Base-by-base conservation (phyloP, 2,113 vertebrate genomes). In the Antigone vipio region DNA sequence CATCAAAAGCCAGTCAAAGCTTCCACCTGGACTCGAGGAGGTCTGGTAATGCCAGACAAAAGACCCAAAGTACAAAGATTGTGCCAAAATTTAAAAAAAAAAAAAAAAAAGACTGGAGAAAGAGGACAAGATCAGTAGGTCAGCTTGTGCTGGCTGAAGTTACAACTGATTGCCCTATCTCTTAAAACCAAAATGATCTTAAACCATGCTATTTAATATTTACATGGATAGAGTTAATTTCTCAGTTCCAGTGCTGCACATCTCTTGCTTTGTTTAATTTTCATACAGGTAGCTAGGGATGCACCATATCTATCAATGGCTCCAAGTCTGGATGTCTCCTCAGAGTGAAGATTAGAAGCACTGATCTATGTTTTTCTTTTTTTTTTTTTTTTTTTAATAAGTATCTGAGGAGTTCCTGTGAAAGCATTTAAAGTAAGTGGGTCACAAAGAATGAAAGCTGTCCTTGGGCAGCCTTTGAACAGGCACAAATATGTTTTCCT, bases 391-490 rank as follows among this genome's bases (percentile, higher is more conserved):
- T 81, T 64, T 42, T 49, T 1, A 78, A 59, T 66, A 96, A 95
- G 77, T 82, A 78, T 94, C 85, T 85, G 85, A 96, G 85, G 89
- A 89, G 85, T 76, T 97, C 72, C 63, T 76, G 38, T 72, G 60
- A 72, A 86, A 95, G 71, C 73, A 93, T 96, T 96, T 96, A 85
- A 91, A 89, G 62, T 95, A 97, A 97, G 87, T 97, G 82, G 95
- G 97, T 97, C 97, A 96, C 90, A 95, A 95, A 96, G 94, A 96
- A 97, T 58, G 88, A 94, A 97, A 97, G 90, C 80, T 97, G 74
- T 92, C 88, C 76, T 91, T 96, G 84, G 73, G n/a, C 95, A 86
- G 93, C 94, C 78, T 97, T 96, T 95, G 76, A 95, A 96, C 91
- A 95, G 73, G 66, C 12, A 96, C 35, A 75, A 91, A 85, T 94